These are phyloP conservation scores for Limulus polyphemus DNA, from an alignment of 2,888 invertebrate genomes.

Conservation along the genomic window DNA sequence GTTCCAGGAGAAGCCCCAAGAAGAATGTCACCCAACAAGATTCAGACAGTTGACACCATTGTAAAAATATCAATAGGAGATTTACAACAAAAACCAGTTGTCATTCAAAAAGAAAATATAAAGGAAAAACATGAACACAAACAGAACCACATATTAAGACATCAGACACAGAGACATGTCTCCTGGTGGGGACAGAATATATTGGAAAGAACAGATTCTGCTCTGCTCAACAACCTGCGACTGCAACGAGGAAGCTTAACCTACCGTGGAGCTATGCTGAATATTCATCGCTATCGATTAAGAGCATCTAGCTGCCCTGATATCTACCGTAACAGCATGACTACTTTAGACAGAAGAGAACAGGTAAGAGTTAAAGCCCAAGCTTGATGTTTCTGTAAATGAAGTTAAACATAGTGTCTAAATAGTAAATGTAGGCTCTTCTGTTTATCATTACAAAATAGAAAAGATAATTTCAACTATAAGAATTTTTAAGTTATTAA, in stretches of 20 bases:
- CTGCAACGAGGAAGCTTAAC: slow-evolving; percentile 52
- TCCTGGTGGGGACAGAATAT: not conserved
- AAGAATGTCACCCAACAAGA: not conserved
- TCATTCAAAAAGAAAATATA: not conserved
- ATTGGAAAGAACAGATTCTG: slow-evolving; percentile 34
- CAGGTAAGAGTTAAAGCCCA: slow-evolving; percentile 45
- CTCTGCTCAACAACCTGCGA: slow-evolving; percentile 58
- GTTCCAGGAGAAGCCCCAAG: slow-evolving; percentile 1
- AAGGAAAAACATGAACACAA: not conserved
- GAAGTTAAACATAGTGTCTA: too few relatives aligned
- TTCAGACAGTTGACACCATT: not conserved
- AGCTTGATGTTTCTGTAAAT: too few relatives aligned
- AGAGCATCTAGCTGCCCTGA: slow-evolving; percentile 81
- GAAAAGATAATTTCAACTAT: too few relatives aligned
- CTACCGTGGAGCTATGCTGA: slow-evolving; percentile 72
- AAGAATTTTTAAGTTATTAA: too few relatives aligned
- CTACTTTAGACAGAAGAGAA: slow-evolving; percentile 61
- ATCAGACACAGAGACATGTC: not conserved
- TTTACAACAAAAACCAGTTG: not conserved
- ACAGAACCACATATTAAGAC: not conserved
- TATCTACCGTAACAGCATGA: slow-evolving; percentile 73
- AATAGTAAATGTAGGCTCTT: too few relatives aligned
- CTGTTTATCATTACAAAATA: too few relatives aligned
- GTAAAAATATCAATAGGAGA: not conserved
- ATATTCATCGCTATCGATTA: slow-evolving; percentile 59